Evolutionary conservation across 1,140 invertebrate species (phyloP).

Genomic region (Tachypleus tridentatus): DNA sequence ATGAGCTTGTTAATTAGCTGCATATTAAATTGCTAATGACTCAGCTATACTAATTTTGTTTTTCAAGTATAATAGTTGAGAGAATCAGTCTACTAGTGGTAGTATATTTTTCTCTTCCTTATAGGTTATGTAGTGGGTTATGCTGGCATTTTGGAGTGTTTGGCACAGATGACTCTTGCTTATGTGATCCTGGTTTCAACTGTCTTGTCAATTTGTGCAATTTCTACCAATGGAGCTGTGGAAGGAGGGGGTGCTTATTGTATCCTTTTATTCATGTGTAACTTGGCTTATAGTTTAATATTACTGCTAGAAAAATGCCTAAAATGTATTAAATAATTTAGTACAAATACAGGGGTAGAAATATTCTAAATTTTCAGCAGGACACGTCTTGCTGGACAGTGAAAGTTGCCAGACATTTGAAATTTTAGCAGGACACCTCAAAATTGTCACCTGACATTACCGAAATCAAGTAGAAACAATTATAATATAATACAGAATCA

Average conservation of each 20-base stretch:
- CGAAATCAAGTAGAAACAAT: too few relatives aligned
- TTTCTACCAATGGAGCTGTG: conserved; percentile 97
- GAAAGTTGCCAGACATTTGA: too few relatives aligned
- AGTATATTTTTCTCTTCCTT: conserved; percentile 29
- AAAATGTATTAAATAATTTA: conserved; percentile 5
- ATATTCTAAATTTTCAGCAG: too few relatives aligned
- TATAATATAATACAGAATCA: too few relatives aligned
- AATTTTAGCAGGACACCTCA: too few relatives aligned
- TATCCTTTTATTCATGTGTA: conserved; percentile 46
- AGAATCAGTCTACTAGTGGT: too few relatives aligned
- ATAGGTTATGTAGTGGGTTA: conserved; percentile 94
- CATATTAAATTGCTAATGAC: neutral
- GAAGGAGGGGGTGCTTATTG: conserved; percentile 98
- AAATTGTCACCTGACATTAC: too few relatives aligned
- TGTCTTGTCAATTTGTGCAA: conserved; percentile 93
- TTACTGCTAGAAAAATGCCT: neutral
- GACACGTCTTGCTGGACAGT: too few relatives aligned
- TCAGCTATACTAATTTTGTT: neutral
- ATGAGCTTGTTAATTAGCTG: conserved; percentile 8
- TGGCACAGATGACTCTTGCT: conserved; percentile 78
- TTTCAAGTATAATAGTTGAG: neutral
- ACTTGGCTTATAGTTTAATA: conserved; percentile 10
- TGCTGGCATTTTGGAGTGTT: conserved; percentile 75
- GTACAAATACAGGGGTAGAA: neutral
- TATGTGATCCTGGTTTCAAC: conserved; percentile 93